Evolutionary conservation across 1,140 invertebrate species (phyloP), one percentile per base, ranked within the genome.

Genomic region (Drosophila lacteicornis): DNA sequence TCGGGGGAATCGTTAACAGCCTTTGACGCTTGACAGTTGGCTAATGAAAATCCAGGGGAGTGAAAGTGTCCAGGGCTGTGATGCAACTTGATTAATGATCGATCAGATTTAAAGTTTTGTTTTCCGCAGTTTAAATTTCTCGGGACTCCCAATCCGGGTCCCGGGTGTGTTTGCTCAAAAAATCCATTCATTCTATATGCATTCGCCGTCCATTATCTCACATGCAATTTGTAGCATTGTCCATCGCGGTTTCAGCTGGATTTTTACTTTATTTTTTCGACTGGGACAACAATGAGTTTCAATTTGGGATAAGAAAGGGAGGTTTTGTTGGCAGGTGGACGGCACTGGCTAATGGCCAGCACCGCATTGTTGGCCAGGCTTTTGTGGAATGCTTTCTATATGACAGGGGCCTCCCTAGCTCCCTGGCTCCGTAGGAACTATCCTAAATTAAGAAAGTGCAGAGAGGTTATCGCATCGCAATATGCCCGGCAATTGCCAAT

Each of bases 401-500:
- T 19, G n/a, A 12, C 4, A 22, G 5, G 4, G 7, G 33, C 33
- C 12, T 22, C 19, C 19, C 19, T 22, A 22, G 19, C 7, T 13
- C 36, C 36, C 36, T 38, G 4, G 8, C 17, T 69, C 15, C 62
- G 17, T 51, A 55, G 59, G 15, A 73, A 62, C 69, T 51, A 47
- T 74, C 33, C 57, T 38, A 49, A 82, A 83, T 77, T 87, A 70
- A 36, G 50, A 33, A 40, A 88, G 71, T 84, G 77, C 84, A 77
- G 43, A 36, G 56, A 27, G 84, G 84, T 90, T 90, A 90, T 79
- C 58, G 46, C 46, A 61, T 66, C 57, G 66, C 67, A 74, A 78
- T 43, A 71, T 25, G 22, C 57, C 47, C 45, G 55, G 40, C 80
- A 91, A 91, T 91, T 91, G 84, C 80, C 75, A 77, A 91, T 85